phyloP scores from a whole-genome alignment of 1,140 invertebrate species.

The Odontomachus brunneus region DNA sequence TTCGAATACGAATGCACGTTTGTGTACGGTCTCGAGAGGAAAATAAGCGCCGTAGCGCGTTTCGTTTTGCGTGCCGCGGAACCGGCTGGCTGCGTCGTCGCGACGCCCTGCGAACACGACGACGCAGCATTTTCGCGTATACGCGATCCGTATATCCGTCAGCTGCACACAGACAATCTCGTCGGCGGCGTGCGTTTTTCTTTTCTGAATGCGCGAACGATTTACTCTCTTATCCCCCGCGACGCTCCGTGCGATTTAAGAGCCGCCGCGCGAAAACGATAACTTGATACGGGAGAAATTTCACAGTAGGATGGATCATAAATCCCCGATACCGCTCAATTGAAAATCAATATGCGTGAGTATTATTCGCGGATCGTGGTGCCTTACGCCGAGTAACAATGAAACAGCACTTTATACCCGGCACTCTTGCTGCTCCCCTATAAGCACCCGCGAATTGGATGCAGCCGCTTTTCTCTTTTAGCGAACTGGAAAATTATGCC shows the following conservation, averaged over 20 bases:
- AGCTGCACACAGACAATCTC: constrained; percentile 46
- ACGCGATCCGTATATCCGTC: constrained; percentile 41
- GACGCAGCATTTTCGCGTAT: too few species aligned
- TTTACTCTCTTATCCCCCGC: constrained; percentile 39
- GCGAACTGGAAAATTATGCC: neutral
- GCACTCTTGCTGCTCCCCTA: neutral
- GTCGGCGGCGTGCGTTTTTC: constrained; percentile 19
- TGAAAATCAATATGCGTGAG: constrained; percentile 44
- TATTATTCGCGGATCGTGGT: constrained; percentile 42
- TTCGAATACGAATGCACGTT: constrained; percentile 10
- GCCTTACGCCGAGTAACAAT: neutral
- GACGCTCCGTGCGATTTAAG: constrained; percentile 27
- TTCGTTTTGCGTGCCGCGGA: constrained; percentile 31
- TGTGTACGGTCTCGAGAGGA: constrained; percentile 25
- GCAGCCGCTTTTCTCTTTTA: neutral
- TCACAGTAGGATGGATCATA: constrained; percentile 38
- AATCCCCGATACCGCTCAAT: constrained; percentile 33
- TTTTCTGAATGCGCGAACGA: constrained; percentile 44
- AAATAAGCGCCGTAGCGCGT: constrained; percentile 47
- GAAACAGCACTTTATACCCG: neutral
- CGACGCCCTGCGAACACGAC: neutral
- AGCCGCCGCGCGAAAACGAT: constrained; percentile 39
- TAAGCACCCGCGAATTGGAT: constrained; percentile 23
- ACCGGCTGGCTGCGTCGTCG: constrained; percentile 10
- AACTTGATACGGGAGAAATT: constrained; percentile 46